Percentiles rank a stretch among this genome's conserved stretches.
These are phyloP conservation scores for Temnothorax longispinosus DNA, from an alignment of 1,140 invertebrate genomes.

Conservation along the genomic window DNA sequence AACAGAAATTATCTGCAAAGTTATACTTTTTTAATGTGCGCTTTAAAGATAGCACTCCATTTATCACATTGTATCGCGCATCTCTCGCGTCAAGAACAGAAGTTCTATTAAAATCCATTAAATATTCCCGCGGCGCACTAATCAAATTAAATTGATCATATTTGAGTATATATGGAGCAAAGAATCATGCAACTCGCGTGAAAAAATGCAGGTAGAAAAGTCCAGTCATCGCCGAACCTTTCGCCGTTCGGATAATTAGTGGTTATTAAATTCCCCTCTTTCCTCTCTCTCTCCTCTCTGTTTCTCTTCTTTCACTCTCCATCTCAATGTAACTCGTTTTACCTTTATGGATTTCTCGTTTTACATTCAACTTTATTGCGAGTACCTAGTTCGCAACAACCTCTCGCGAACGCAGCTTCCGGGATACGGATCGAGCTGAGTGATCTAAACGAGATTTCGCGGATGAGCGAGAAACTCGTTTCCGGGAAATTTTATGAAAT, in stretches of 20 bases:
- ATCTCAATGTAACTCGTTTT: conserved; percentile 26
- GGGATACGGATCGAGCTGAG: background rate
- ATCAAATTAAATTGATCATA: background rate
- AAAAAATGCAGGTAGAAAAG: conserved; percentile 4
- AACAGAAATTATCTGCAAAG: conserved; percentile 2
- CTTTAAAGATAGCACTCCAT: background rate
- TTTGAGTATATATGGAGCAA: background rate
- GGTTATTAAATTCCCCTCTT: background rate
- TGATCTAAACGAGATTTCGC: background rate
- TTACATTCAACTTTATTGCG: conserved; percentile 63
- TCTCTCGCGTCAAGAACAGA: background rate
- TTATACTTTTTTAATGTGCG: background rate
- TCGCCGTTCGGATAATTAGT: conserved; percentile 55
- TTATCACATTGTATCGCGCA: background rate
- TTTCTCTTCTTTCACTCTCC: conserved; percentile 19
- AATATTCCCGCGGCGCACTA: background rate
- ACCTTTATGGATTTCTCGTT: conserved; percentile 59
- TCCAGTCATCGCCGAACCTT: conserved; percentile 24
- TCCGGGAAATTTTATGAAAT: conserved; percentile 11
- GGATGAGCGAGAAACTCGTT: conserved; percentile 19
- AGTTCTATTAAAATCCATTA: background rate
- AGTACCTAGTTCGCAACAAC: background rate
- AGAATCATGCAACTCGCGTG: background rate
- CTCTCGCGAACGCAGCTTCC: conserved; percentile 29
- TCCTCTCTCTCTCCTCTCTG: background rate